Evolutionary conservation across 2,113 vertebrate genomes (phyloP).

Genomic region (Notothenia rossii): DNA sequence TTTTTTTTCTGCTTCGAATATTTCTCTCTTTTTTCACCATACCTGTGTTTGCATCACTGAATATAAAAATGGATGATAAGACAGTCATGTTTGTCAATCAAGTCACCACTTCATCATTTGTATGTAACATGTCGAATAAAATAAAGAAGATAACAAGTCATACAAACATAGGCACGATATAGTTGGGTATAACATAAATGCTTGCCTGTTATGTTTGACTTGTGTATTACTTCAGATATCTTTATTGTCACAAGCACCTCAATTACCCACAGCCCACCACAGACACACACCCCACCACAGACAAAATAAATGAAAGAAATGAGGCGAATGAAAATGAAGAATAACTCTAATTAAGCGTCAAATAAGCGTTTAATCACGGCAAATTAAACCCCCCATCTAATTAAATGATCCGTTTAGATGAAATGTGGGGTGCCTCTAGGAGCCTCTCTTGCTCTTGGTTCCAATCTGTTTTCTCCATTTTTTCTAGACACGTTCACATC

Average conservation of each 20-base stretch:
- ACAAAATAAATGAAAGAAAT: conserved; percentile 49
- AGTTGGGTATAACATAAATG: neutral
- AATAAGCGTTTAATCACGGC: conserved; percentile 64
- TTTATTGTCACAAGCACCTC: conserved; percentile 26
- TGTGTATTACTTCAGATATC: conserved; percentile 32
- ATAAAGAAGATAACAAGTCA: neutral
- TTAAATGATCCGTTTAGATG: conserved; percentile 70
- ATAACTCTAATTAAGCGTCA: conserved; percentile 63
- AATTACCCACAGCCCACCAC: conserved; percentile 7
- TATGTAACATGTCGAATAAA: neutral
- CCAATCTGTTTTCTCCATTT: conserved; percentile 31
- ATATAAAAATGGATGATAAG: neutral
- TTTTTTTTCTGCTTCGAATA: too few species aligned
- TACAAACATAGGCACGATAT: neutral
- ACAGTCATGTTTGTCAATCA: neutral
- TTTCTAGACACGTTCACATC: conserved; percentile 19
- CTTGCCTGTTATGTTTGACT: neutral
- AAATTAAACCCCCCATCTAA: conserved; percentile 59
- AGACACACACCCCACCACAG: neutral
- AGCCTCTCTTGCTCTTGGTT: conserved; percentile 36
- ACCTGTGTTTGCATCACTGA: too few species aligned
- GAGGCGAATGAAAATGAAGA: conserved; percentile 50
- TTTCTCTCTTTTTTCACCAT: too few species aligned
- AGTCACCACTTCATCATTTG: neutral
- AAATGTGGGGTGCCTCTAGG: conserved; percentile 47